Evolutionary conservation across 2,113 vertebrate species (phyloP).

Genomic region (Heterotis niloticus): DNA sequence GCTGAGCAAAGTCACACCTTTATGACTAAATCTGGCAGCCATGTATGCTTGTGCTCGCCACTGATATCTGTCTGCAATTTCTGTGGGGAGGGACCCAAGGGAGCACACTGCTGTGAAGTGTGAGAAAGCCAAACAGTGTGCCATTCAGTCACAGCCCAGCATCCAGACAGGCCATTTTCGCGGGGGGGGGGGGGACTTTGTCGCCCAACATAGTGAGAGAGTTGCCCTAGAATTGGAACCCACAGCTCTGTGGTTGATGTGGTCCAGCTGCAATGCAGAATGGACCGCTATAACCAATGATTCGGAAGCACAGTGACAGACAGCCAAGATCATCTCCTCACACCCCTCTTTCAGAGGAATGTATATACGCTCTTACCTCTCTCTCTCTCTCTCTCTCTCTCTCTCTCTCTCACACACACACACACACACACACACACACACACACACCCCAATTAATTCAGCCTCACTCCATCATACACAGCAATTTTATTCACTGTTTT

Average conservation of each 20-base stretch:
- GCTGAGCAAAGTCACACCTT: too few relatives aligned
- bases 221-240: neutral
- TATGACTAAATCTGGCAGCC: too few relatives aligned
- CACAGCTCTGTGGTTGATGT: neutral
- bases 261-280: neutral
- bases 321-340: neutral
- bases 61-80: too few relatives aligned
- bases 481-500: too few relatives aligned
- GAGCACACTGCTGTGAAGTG: too few relatives aligned
- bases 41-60: too few relatives aligned
- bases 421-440: neutral
- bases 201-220: neutral
- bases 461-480: too few relatives aligned
- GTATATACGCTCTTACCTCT: neutral
- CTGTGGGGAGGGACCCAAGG: too few relatives aligned
- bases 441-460: too few relatives aligned
- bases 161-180: neutral
- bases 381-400: neutral
- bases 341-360: neutral
- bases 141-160: neutral
- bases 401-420: conserved; percentile 22
- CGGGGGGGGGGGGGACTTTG: neutral
- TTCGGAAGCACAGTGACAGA: neutral
- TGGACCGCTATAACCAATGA: neutral
- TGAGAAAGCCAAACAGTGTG: neutral